Evolutionary conservation across 2,113 vertebrate genomes (phyloP).

Genomic region (Antechinus flavipes): DNA sequence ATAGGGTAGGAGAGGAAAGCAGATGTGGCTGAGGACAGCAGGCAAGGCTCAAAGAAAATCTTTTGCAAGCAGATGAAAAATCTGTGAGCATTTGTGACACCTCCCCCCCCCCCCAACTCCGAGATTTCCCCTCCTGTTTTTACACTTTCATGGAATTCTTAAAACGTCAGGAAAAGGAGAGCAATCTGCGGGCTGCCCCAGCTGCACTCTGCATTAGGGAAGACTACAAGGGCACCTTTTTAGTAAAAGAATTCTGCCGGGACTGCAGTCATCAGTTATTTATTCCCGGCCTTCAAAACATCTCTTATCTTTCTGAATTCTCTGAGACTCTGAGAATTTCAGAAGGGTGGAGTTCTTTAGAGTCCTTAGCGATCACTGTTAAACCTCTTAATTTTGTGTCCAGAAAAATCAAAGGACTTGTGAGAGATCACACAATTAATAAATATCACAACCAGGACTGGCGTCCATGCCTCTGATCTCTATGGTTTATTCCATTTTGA

Average conservation of each 20-base stretch:
- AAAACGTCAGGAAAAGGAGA: neutral
- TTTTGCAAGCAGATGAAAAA: neutral
- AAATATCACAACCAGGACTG: neutral
- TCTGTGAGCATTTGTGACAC: neutral
- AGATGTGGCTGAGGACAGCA: neutral
- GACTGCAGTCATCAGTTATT: neutral
- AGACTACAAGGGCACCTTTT: neutral
- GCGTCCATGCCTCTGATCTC: neutral
- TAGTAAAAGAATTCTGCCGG: neutral
- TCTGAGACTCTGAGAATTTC: neutral
- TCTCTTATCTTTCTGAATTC: neutral
- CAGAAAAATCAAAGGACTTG: constrained; percentile 49
- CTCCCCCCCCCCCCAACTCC: neutral
- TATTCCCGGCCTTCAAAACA: neutral
- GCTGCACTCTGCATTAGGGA: neutral
- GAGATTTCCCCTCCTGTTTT: neutral
- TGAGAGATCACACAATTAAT: constrained; percentile 66
- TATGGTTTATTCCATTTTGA: neutral
- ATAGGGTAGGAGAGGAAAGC: neutral
- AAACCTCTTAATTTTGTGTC: neutral
- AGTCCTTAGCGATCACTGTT: neutral
- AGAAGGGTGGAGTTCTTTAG: neutral
- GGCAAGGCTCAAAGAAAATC: neutral
- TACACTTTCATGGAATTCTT: neutral
- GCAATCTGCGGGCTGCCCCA: neutral